Evolutionary conservation across 2,797 vertebrate species (phyloP).

Genomic region (Protonibea diacanthus): DNA sequence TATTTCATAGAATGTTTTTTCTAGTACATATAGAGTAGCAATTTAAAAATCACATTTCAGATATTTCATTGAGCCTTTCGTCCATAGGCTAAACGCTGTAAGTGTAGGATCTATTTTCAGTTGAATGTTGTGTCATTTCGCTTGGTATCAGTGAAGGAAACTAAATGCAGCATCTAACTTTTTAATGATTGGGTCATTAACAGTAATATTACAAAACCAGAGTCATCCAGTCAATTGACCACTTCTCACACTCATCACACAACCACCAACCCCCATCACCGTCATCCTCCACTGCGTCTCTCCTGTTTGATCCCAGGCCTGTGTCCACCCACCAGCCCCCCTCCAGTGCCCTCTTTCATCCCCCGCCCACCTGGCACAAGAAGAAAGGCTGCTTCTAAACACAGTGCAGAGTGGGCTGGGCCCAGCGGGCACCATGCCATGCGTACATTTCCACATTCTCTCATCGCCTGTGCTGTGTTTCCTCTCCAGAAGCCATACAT

Average conservation of each 20-base stretch:
- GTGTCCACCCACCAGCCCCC: constrained; percentile 67
- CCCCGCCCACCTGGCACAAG: constrained; percentile 79
- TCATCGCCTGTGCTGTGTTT: constrained; percentile 75
- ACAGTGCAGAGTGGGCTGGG: constrained; percentile 69
- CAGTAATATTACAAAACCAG: constrained; percentile 42
- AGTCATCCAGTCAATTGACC: constrained; percentile 50
- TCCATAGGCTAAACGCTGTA: background rate
- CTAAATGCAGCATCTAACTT: constrained; percentile 50
- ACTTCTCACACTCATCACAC: constrained; percentile 42
- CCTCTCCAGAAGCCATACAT: constrained; percentile 80
- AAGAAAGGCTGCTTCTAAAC: constrained; percentile 80
- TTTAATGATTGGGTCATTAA: constrained; percentile 50
- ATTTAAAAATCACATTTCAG: constrained; percentile 46
- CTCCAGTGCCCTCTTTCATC: constrained; percentile 57
- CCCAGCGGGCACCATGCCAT: constrained; percentile 73
- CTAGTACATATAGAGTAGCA: constrained; percentile 32
- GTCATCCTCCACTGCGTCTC: constrained; percentile 53
- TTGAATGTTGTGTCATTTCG: constrained; percentile 33
- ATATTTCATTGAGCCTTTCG: background rate
- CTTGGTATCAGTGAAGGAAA: constrained; percentile 41
- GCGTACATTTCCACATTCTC: constrained; percentile 76
- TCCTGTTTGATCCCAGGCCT: constrained; percentile 64
- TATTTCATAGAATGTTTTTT: constrained; percentile 34
- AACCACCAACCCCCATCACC: constrained; percentile 28
- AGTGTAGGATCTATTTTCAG: constrained; percentile 4